Evolutionary conservation across 2,797 vertebrate genomes (phyloP), one percentile per base, ranked within the genome.

Genomic region (Nothura maculosa): DNA sequence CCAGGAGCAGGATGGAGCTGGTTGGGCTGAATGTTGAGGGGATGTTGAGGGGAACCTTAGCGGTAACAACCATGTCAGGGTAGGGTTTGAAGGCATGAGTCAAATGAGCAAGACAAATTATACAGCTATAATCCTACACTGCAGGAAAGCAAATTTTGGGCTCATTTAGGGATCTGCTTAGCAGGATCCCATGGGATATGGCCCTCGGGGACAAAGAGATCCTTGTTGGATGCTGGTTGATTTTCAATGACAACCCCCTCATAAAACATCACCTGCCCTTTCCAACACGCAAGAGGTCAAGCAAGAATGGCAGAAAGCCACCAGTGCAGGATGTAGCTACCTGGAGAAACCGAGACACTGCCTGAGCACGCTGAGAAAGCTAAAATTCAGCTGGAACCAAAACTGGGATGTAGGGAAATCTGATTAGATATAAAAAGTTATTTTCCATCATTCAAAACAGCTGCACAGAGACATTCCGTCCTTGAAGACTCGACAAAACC

Each of bases 11-110:
- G 6, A 8, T 62, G 67, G 34, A 85, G 82, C 7, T 11, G 34
- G 6, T 0, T 22, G 8, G 19, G 38, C 38, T 38, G 3, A 4
- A 9, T 40, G 17, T 34, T 38, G 38, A 38, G 38, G 38, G 12
- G 50, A 80, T 60, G 34, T 0, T 52, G 22, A 84, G 18, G n/a
- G 12, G 57, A 60, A 70, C 5, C 28, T 81, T 22, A 83, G 15
- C 19, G 83, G 17, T 58, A 70, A n/a, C 28, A 38, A 54, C 50
- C 27, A 11, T 14, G 73, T 48, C 10, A 48, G 4, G 40, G 16
- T 3, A 9, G 40, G 72, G 18, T 72, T 89, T 47, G 84, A 84
- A 92, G 84, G 40, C 36, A 28, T 28, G 7, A 93, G 17, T 30
- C 38, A 55, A 83, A 25, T 19, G 24, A 81, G 24, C 4, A 72